phyloP scores from a whole-genome alignment of 2,113 vertebrate genomes.

The Anhinga anhinga region DNA sequence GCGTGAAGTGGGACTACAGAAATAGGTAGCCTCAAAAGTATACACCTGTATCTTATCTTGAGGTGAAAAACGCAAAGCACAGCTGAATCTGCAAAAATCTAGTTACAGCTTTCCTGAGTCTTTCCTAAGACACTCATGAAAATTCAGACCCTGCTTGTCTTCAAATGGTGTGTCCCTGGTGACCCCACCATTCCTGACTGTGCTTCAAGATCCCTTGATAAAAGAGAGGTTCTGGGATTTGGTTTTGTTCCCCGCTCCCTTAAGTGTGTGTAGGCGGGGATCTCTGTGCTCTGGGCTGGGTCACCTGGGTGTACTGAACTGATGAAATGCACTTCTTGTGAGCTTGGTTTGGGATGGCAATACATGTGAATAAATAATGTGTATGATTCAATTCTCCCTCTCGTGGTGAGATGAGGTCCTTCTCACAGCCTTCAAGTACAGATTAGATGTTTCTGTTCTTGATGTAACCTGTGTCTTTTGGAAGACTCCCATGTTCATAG shows the following conservation, averaged over 20 bases:
- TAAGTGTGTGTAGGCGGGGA: background rate
- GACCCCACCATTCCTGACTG: background rate
- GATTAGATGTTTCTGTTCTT: background rate
- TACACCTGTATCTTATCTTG: background rate
- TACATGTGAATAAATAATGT: conserved; percentile 16
- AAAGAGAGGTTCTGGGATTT: background rate
- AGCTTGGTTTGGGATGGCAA: background rate
- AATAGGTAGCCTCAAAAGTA: background rate
- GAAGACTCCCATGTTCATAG: background rate
- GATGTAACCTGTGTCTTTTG: background rate
- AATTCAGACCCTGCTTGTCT: background rate
- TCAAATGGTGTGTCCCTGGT: background rate
- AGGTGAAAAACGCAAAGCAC: background rate
- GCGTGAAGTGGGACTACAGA: background rate
- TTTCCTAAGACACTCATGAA: background rate
- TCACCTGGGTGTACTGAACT: background rate
- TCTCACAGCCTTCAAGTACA: background rate
- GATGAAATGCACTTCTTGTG: background rate
- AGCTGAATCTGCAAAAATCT: background rate
- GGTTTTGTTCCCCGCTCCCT: background rate
- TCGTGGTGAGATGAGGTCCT: conserved; percentile 54
- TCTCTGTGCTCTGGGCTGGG: background rate
- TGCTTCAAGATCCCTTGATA: background rate
- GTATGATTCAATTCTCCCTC: conserved; percentile 51
- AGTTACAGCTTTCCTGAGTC: background rate